These are phyloP conservation scores for Remorina albescens DNA, from an alignment of 2,797 vertebrate genomes.

Conservation along the genomic window DNA sequence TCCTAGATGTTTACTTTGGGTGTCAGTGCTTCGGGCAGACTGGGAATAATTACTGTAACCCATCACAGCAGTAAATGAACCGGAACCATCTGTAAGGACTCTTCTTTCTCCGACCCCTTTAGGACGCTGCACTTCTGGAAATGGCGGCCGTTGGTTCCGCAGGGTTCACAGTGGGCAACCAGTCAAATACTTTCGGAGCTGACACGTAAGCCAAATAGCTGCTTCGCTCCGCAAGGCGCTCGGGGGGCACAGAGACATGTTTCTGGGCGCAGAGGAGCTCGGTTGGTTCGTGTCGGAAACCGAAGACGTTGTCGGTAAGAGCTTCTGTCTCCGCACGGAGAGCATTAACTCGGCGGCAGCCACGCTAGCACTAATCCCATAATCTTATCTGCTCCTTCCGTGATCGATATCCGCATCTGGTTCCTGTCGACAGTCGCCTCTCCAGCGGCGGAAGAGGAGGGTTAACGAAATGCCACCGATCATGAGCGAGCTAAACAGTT, in stretches of 20 bases:
- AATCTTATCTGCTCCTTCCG: slow-evolving; percentile 66
- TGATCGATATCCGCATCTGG: neutral
- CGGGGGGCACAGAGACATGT: slow-evolving; percentile 50
- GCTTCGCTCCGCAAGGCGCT: neutral
- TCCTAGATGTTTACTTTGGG: too few relatives aligned
- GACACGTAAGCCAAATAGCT: slow-evolving; percentile 61
- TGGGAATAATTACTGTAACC: neutral
- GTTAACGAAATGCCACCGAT: neutral
- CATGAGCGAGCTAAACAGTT: neutral
- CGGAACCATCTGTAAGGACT: slow-evolving; percentile 45
- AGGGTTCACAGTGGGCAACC: slow-evolving; percentile 41
- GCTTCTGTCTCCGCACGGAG: neutral
- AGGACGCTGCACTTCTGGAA: slow-evolving; percentile 60
- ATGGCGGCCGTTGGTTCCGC: slow-evolving; percentile 68
- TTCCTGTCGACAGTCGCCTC: neutral
- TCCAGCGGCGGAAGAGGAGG: neutral
- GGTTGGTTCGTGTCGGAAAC: slow-evolving; percentile 25
- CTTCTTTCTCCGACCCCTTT: slow-evolving; percentile 36
- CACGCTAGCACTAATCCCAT: slow-evolving; percentile 77
- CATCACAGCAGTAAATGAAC: too few relatives aligned
- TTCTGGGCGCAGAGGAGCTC: slow-evolving; percentile 15
- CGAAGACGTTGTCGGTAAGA: slow-evolving; percentile 68
- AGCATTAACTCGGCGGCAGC: slow-evolving; percentile 61
- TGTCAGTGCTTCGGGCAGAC: neutral
- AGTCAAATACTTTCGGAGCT: slow-evolving; percentile 53